phyloP scores from a whole-genome alignment of 2,797 vertebrate genomes.

The Chloroceryle amazona region DNA sequence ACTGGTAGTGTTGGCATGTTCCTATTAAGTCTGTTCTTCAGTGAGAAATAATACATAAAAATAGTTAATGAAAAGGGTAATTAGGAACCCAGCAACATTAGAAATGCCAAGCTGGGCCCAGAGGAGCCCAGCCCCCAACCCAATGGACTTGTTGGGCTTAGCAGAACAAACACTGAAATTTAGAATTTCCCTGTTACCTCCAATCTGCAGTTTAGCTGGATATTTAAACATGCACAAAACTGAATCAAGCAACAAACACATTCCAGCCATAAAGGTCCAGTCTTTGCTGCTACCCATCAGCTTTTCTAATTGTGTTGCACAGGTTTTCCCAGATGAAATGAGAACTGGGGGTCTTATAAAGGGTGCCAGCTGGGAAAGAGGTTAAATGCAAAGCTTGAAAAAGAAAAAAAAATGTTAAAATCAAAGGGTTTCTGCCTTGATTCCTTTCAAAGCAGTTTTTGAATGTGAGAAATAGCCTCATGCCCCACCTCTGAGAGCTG shows the following conservation, averaged over 20 bases:
- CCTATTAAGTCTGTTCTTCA: neutral
- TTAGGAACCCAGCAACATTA: neutral
- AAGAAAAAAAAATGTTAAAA: neutral
- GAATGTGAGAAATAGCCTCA: neutral
- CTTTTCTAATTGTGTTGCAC: neutral
- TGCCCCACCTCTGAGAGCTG: rapidly evolving
- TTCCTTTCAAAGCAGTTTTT: neutral
- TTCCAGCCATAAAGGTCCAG: neutral
- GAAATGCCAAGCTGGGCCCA: neutral
- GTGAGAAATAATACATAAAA: neutral
- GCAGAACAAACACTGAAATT: neutral
- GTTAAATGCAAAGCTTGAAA: neutral
- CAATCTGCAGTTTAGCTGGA: neutral
- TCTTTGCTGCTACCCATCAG: neutral
- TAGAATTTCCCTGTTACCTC: neutral
- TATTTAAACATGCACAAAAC: neutral
- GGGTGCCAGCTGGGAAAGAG: slow-evolving; percentile 28
- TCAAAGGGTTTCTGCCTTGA: neutral
- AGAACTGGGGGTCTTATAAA: neutral
- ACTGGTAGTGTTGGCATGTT: neutral
- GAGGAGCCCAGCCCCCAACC: neutral
- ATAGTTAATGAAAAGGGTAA: neutral
- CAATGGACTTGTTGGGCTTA: neutral
- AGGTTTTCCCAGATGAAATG: slow-evolving; percentile 4
- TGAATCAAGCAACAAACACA: neutral